Evolutionary conservation across 2,888 invertebrate species (phyloP).

Genomic region (Taenaris catops): DNA sequence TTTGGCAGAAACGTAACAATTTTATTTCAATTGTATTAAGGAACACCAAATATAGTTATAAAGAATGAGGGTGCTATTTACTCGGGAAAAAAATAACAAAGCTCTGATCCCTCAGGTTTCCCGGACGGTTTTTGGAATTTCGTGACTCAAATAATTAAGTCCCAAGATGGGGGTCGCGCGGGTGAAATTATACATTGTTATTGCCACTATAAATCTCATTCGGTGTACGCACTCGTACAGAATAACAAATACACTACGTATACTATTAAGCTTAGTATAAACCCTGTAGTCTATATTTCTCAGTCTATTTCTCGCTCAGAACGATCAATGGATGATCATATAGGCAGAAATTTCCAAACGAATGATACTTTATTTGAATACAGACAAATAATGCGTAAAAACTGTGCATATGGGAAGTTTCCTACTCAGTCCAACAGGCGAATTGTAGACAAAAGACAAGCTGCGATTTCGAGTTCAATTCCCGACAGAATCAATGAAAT

Average conservation of each 20-base stretch:
- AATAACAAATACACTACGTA: conserved; percentile 48
- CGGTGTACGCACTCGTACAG: conserved; percentile 53
- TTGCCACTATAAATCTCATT: conserved; percentile 72
- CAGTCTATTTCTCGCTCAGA: too few relatives aligned
- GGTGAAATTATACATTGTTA: conserved; percentile 74
- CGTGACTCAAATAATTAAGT: conserved; percentile 79
- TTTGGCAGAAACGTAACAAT: too few relatives aligned
- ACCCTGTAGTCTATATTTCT: conserved; percentile 23
- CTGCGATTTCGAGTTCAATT: too few relatives aligned
- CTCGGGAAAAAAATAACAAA: conserved; percentile 59
- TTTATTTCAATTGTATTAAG: background rate
- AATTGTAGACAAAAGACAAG: too few relatives aligned
- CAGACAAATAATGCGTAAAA: too few relatives aligned
- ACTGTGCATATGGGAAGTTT: too few relatives aligned
- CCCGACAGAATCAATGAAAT: too few relatives aligned
- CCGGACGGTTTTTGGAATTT: conserved; percentile 65
- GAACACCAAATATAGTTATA: conserved; percentile 37
- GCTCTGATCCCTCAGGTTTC: conserved; percentile 66
- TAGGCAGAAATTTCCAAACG: too few relatives aligned
- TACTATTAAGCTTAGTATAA: conserved; percentile 2
- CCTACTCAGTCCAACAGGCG: too few relatives aligned
- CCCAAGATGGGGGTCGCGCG: conserved; percentile 55
- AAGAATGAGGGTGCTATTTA: conserved; percentile 48
- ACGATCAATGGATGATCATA: too few relatives aligned
- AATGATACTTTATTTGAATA: too few relatives aligned